Conservation (phyloP, 2,888 invertebrate species). For the Leptogaster cylindrica region DNA sequence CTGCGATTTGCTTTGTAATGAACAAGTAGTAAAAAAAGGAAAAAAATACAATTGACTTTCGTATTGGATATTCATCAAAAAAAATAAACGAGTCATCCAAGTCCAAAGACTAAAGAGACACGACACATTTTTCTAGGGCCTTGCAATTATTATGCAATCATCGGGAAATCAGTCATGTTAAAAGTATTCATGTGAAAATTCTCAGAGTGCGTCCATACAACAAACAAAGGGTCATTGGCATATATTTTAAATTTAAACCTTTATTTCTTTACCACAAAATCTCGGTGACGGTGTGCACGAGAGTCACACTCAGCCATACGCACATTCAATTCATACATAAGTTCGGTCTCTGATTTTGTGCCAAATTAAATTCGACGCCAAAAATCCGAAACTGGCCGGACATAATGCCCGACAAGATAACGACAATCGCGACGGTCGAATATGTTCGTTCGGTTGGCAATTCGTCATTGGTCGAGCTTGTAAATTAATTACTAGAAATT, state of each 20-base stretch:
- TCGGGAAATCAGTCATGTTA: constrained; percentile 4
- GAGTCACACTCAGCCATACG: background rate
- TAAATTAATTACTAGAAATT: no score
- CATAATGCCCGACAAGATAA: no score
- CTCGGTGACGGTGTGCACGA: background rate
- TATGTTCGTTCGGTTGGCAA: no score
- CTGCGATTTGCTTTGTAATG: no score
- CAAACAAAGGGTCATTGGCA: constrained; percentile 52
- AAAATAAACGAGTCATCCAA: background rate
- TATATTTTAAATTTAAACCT: constrained; percentile 52
- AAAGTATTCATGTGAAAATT: constrained; percentile 12
- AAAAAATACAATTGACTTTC: no score
- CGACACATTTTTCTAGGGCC: background rate
- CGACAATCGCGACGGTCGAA: no score
- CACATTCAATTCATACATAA: background rate
- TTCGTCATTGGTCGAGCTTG: no score
- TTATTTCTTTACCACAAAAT: constrained; percentile 42
- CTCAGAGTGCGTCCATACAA: constrained; percentile 41
- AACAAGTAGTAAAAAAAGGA: no score
- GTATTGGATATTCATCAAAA: background rate
- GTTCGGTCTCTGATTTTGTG: no score
- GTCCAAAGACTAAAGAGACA: background rate
- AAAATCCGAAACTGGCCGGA: no score
- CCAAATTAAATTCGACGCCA: no score
- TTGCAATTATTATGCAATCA: constrained; percentile 9